Evolutionary conservation across 2,888 invertebrate genomes (phyloP).

Genomic region (Xylophagus ater): DNA sequence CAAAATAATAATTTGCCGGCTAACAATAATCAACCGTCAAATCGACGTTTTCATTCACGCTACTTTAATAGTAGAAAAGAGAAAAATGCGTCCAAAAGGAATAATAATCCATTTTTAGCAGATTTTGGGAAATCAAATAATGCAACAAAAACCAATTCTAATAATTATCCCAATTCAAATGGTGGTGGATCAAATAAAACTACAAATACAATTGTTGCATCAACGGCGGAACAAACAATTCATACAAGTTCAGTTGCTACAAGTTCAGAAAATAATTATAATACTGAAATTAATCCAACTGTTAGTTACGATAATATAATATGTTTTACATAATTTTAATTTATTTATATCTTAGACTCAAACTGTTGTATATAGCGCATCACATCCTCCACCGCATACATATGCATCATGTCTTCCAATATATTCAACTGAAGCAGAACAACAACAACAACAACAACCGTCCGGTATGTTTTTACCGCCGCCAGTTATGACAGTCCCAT

Average conservation of each 20-base stretch:
- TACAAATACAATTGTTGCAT: slow-evolving; percentile 6
- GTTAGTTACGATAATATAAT: background rate
- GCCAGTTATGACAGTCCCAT: slow-evolving; percentile 20
- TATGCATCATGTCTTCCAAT: slow-evolving; percentile 7
- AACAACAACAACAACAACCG: too few relatives aligned
- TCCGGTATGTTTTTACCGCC: slow-evolving; percentile 12
- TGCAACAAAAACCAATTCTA: background rate
- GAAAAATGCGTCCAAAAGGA: slow-evolving; percentile 18
- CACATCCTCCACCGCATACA: too few relatives aligned
- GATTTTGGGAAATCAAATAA: background rate
- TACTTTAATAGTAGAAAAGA: slow-evolving; percentile 25
- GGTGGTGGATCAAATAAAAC: slow-evolving; percentile 3
- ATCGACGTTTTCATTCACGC: slow-evolving; percentile 24
- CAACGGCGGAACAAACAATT: slow-evolving; percentile 15
- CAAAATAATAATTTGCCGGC: slow-evolving; percentile 2
- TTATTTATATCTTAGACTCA: slow-evolving; percentile 4
- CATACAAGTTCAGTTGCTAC: slow-evolving; percentile 20
- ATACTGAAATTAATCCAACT: background rate
- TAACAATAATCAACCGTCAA: slow-evolving; percentile 3
- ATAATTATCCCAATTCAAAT: slow-evolving; percentile 1
- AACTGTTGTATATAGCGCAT: slow-evolving; percentile 2
- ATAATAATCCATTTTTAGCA: background rate
- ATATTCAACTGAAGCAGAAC: slow-evolving; percentile 8
- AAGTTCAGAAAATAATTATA: background rate
- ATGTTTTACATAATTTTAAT: background rate